A percentile compares a stretch with the other conserved stretches of the same genome.
Evolutionary conservation across 2,888 invertebrate genomes (phyloP).

Genomic region (Laothoe populi): DNA sequence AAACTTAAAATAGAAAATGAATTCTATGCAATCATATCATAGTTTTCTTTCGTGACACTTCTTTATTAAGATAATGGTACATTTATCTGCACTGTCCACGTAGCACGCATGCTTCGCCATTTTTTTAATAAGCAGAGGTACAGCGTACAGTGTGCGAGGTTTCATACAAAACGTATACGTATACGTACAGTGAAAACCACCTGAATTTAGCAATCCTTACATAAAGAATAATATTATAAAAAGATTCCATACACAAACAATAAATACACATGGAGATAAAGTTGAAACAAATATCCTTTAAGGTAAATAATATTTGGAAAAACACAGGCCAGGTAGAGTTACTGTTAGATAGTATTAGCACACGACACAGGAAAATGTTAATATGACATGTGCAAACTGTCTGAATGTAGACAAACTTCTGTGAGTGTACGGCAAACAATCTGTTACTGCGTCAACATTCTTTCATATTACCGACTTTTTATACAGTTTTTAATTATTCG

Average conservation of each 20-base stretch:
- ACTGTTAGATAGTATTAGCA: background rate
- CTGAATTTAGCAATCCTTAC: background rate
- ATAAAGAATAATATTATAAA: background rate
- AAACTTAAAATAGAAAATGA: background rate
- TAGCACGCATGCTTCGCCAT: background rate
- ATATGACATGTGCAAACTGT: background rate
- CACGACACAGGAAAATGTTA: slow-evolving; percentile 9
- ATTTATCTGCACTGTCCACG: background rate
- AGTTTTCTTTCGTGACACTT: background rate
- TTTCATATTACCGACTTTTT: background rate
- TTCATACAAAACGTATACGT: too few relatives aligned
- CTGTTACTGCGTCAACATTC: background rate
- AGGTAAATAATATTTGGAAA: background rate
- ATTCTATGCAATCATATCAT: background rate
- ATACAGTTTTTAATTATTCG: too few relatives aligned
- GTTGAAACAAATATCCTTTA: background rate
- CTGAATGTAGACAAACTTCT: background rate
- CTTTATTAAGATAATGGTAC: background rate
- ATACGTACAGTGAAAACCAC: too few relatives aligned
- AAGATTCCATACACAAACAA: background rate
- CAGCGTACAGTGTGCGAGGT: too few relatives aligned
- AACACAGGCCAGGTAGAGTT: background rate
- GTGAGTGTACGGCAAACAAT: background rate
- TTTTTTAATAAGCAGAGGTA: too few relatives aligned
- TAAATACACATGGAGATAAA: background rate